Base-by-base conservation (phyloP, 53 echinoderm and acorn worm genomes). In the Hippasteria phrygiana region DNA sequence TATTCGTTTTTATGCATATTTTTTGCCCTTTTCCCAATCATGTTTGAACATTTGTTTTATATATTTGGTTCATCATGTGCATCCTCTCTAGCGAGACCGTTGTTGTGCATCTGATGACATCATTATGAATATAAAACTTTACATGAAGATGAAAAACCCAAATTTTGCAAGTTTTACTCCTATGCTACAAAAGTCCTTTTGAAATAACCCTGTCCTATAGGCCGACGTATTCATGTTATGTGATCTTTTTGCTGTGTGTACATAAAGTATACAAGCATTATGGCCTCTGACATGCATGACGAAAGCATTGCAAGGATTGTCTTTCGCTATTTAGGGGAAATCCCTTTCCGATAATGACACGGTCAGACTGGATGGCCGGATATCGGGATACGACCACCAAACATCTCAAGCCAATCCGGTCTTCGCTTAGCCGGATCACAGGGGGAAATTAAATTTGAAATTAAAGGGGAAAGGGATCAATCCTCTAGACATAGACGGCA, bases 361-460 rank as follows among this genome's bases (percentile, higher is more conserved):
- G 8, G 8, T 14, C 48, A 8, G 59, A 67, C 9, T 4, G 14
- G 65, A 29, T 14, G 34, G 29, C 65, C 65, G 65, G 65, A 65
- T 65, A 20, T 65, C 10, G 2, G 28, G 65, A 33, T 5, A 5
- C 17, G 18, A 54, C 54, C 54, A 16, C 17, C 1, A 54, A n/a
- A n/a, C n/a, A n/a, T n/a, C n/a, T 14, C 18, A 67, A 59, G 59
- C 3, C 10, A 59, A 24, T 18, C 59, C 14, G 48, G 14, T 59
- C 20, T 24, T 12, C 36, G 16, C 16, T 67, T 14, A 67, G 10
- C 69, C 69, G 37, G 14, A 67, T 17, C 36, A 35, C 34, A 9
- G 13, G 34, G 69, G 69, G 69, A 67, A 67, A 67, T 67, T 67
- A 1, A 67, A 67, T 67, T 36, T 67, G 36, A 67, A 67, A 67